Conservation (phyloP, 2,888 invertebrate genomes). For the Pediacus dermestoides region DNA sequence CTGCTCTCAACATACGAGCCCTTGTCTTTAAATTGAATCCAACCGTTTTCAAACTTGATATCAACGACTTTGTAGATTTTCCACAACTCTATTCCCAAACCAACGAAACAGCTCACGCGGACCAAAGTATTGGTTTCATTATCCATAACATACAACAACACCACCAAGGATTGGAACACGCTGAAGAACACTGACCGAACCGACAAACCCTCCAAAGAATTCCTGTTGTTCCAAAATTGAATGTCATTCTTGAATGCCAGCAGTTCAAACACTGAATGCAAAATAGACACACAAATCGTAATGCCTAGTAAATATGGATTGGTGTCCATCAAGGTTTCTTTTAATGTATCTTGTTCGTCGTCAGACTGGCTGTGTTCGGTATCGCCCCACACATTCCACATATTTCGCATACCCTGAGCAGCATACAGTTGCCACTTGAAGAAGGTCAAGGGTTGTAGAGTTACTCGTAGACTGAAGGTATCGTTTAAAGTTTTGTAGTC, state of each 20-base stretch:
- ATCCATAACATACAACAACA: constrained; percentile 93
- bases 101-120: constrained; percentile 89
- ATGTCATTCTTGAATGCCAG: constrained; percentile 99
- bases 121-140: constrained; percentile 98
- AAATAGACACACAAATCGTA: constrained; percentile 86
- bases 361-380: constrained; percentile 67
- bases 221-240: constrained; percentile 98
- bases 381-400: constrained; percentile 71
- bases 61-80: constrained; percentile 97
- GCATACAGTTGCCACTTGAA: constrained; percentile 99
- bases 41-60: constrained; percentile 76
- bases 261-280: constrained; percentile 97
- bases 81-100: constrained; percentile 96
- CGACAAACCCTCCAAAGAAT: constrained; percentile 94
- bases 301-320: constrained; percentile 91
- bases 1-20: constrained; percentile 94
- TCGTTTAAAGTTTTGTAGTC: constrained; percentile 90
- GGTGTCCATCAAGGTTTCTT: constrained; percentile 93
- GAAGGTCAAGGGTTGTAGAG: constrained; percentile 86
- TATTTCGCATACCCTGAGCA: constrained; percentile 90
- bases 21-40: constrained; percentile 82
- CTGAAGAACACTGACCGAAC: constrained; percentile 98
- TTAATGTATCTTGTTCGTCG: constrained; percentile 84
- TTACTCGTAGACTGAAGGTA: constrained; percentile 67
- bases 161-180: constrained; percentile 94